A percentile compares a stretch with the other conserved stretches of the same genome.
Evolutionary conservation across 1,140 invertebrate genomes (phyloP).

Genomic region (Lucilia cuprina): DNA sequence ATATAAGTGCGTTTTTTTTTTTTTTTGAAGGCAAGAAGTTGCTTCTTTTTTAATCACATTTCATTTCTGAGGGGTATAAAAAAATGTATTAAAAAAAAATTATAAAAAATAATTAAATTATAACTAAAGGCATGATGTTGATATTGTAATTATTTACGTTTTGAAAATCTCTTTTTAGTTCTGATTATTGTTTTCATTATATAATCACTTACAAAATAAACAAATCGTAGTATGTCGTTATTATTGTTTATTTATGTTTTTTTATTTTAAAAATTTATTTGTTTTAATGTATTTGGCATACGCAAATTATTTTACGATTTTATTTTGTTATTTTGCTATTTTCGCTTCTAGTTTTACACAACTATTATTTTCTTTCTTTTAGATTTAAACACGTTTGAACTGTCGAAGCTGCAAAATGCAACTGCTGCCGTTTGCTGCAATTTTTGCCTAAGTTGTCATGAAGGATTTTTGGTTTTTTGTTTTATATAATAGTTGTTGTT

Average conservation of each 20-base stretch:
- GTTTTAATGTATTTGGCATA: neutral
- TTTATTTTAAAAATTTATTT: neutral
- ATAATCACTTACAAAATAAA: slow-evolving; percentile 23
- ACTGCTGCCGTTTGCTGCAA: slow-evolving; percentile 32
- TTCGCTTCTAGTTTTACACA: too few relatives aligned
- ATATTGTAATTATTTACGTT: too few relatives aligned
- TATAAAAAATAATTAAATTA: neutral
- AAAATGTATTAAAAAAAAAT: neutral
- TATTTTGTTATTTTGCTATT: too few relatives aligned
- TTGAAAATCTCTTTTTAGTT: too few relatives aligned
- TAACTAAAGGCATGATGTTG: too few relatives aligned
- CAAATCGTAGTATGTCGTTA: neutral
- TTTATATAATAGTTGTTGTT: slow-evolving; percentile 28
- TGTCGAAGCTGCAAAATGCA: slow-evolving; percentile 33
- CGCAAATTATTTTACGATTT: neutral
- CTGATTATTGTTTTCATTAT: neutral
- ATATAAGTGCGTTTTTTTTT: too few relatives aligned
- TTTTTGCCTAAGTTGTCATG: slow-evolving; percentile 29
- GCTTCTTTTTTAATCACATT: too few relatives aligned
- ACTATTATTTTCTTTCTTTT: neutral
- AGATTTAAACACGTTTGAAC: slow-evolving; percentile 18
- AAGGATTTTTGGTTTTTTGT: slow-evolving; percentile 28
- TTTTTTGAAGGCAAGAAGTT: too few relatives aligned
- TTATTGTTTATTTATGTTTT: neutral
- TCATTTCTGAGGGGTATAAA: too few relatives aligned